phyloP scores from a whole-genome alignment of 2,113 vertebrate species.

The Cottus gobio region DNA sequence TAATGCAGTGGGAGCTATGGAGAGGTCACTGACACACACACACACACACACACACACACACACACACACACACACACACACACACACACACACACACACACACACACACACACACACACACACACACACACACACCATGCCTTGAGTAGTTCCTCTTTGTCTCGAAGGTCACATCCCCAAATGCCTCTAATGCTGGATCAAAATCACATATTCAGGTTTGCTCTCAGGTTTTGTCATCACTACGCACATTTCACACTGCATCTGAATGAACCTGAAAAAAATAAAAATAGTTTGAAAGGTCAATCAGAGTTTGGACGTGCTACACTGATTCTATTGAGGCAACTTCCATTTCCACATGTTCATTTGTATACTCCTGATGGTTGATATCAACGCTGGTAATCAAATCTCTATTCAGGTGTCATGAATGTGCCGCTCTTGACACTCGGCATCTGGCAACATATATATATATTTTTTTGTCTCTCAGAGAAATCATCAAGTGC shows the following conservation, averaged over 20 bases:
- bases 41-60: constrained; percentile 16
- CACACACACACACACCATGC: constrained; percentile 10
- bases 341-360: too few species aligned
- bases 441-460: background rate
- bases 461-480: background rate
- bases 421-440: background rate
- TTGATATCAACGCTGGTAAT: background rate
- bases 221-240: background rate
- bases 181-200: background rate
- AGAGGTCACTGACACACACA: constrained; percentile 44
- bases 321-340: background rate
- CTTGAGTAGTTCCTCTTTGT: background rate
- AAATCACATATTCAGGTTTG: background rate
- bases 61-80: constrained; percentile 16
- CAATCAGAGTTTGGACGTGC: background rate
- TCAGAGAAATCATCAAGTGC: background rate
- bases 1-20: constrained; percentile 68
- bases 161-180: background rate
- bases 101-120: constrained; percentile 23
- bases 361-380: background rate
- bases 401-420: background rate
- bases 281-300: background rate
- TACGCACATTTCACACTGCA: background rate
- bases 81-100: constrained; percentile 15
- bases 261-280: background rate